Evolutionary conservation across 2,888 invertebrate genomes (phyloP).

Genomic region (Sminthurinus aureus): DNA sequence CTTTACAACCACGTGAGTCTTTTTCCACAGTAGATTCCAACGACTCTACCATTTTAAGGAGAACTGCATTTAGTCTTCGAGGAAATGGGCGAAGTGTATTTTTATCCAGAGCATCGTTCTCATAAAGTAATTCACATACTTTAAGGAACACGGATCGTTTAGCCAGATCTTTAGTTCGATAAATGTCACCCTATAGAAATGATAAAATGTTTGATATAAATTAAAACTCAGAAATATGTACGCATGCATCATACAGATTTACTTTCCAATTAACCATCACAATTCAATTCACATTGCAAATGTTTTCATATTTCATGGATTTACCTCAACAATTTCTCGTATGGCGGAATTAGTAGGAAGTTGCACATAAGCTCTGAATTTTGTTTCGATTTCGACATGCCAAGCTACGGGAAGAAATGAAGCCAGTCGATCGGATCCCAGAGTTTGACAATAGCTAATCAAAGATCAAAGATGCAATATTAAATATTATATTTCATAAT

Average conservation of each 20-base stretch:
- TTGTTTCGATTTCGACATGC: slow-evolving; percentile 43
- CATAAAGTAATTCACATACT: slow-evolving; percentile 75
- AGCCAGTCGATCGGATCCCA: slow-evolving; percentile 84
- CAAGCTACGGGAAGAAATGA: slow-evolving; percentile 69
- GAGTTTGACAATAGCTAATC: slow-evolving; percentile 75
- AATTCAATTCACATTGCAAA: background rate
- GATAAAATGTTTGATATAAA: no score
- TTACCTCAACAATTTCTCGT: slow-evolving; percentile 74
- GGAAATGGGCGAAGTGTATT: slow-evolving; percentile 61
- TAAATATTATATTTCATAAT: no score
- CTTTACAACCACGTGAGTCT: background rate
- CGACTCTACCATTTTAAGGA: background rate
- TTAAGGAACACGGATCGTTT: slow-evolving; percentile 84
- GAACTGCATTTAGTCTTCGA: background rate
- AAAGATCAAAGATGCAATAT: slow-evolving; percentile 42
- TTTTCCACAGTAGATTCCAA: background rate
- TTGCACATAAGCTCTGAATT: slow-evolving; percentile 68
- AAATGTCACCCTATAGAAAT: background rate
- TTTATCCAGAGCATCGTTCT: slow-evolving; percentile 75
- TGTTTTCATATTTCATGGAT: background rate
- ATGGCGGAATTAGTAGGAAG: slow-evolving; percentile 82
- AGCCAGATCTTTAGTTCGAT: slow-evolving; percentile 69
- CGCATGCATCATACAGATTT: background rate
- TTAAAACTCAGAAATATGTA: no score
- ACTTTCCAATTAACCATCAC: background rate